Evolutionary conservation across 2,797 vertebrate species (phyloP).

Genomic region (Lepus townsendii): DNA sequence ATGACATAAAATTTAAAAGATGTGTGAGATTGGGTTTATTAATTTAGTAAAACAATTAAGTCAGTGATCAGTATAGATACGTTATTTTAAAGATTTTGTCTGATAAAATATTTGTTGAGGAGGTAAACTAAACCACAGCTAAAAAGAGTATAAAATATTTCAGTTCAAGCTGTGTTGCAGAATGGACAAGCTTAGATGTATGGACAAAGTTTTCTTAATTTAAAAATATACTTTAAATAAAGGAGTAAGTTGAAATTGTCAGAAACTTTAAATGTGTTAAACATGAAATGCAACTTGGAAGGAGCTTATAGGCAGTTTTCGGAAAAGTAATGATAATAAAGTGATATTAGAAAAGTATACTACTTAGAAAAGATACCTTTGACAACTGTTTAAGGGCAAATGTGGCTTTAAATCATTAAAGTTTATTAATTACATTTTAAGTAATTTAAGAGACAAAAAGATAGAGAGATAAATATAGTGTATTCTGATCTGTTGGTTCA

Average conservation of each 20-base stretch:
- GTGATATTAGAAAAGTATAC: not conserved
- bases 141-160: not conserved
- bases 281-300: not conserved
- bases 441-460: too few relatives aligned
- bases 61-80: not conserved
- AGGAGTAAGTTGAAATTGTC: not conserved
- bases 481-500: too few relatives aligned
- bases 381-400: not conserved
- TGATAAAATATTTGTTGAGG: not conserved
- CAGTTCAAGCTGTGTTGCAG: not conserved
- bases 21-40: not conserved
- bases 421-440: not conserved
- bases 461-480: too few relatives aligned
- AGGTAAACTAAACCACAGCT: constrained; percentile 21
- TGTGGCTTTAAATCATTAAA: not conserved
- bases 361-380: not conserved
- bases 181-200: not conserved
- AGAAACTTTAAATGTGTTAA: constrained; percentile 16
- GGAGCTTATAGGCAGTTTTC: not conserved
- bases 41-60: not conserved
- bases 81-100: not conserved
- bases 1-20: constrained; percentile 25
- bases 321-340: not conserved
- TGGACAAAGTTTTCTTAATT: not conserved
- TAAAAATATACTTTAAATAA: not conserved